These are phyloP conservation scores for Folsomia candida DNA, from an alignment of 2,888 invertebrate species.

Conservation along the genomic window DNA sequence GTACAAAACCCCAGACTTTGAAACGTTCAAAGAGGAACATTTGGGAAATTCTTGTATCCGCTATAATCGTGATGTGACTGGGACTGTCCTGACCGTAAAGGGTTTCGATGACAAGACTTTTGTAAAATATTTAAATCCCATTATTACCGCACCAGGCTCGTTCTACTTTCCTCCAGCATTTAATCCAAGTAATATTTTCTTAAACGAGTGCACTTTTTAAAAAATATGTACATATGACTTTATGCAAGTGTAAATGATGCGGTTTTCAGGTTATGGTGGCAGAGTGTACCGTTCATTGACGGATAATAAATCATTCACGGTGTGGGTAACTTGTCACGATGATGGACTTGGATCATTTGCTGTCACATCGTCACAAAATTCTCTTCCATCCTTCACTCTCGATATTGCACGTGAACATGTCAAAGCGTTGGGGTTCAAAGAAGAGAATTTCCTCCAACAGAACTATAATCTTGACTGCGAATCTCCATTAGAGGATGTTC, in stretches of 20 bases:
- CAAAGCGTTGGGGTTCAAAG: conserved; percentile 2
- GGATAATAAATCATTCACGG: background rate
- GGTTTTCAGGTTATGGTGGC: background rate
- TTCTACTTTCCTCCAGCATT: background rate
- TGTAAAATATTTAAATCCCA: background rate
- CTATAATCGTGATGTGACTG: background rate
- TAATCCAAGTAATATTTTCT: background rate
- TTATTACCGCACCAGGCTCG: background rate
- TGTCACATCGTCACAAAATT: background rate
- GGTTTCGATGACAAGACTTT: background rate
- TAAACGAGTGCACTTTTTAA: no score
- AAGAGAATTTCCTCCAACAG: background rate
- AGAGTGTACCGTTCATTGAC: background rate
- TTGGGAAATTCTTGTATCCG: background rate
- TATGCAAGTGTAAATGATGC: no score
- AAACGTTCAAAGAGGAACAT: background rate
- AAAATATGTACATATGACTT: no score
- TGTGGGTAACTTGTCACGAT: background rate
- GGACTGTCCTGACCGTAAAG: background rate
- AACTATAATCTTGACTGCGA: background rate
- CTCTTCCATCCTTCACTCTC: background rate
- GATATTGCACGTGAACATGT: background rate
- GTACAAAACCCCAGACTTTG: background rate
- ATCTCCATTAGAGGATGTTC: background rate
- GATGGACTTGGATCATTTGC: background rate